Conservation (phyloP, 2,888 invertebrate species). For the Aphelenchoides bicaudatus region DNA sequence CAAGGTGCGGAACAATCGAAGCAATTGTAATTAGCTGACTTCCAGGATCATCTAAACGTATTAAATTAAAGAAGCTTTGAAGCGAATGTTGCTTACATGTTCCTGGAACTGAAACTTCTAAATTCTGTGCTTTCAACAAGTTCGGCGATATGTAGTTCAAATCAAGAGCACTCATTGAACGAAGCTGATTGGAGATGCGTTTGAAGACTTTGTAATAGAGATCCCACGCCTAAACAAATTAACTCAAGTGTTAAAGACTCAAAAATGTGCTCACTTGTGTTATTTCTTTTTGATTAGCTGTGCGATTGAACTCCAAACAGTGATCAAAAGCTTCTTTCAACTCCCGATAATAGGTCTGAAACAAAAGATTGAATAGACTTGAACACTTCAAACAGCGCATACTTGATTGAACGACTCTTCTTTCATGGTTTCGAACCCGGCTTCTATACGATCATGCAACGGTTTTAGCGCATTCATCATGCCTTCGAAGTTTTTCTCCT, state of each 20-base stretch:
- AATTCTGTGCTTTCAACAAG: constrained; percentile 67
- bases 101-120: constrained; percentile 94
- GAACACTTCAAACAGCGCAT: background rate
- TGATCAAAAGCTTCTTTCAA: constrained; percentile 89
- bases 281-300: constrained; percentile 81
- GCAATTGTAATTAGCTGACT: constrained; percentile 70
- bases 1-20: constrained; percentile 54
- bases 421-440: constrained; percentile 89
- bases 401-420: constrained; percentile 89
- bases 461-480: constrained; percentile 95
- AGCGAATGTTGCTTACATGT: too few species aligned
- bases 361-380: background rate
- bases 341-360: constrained; percentile 82
- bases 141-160: constrained; percentile 90
- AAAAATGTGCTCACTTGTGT: too few species aligned
- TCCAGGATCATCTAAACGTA: constrained; percentile 91
- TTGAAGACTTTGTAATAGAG: constrained; percentile 94
- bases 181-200: constrained; percentile 87
- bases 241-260: too few species aligned
- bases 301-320: constrained; percentile 82
- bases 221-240: constrained; percentile 83
- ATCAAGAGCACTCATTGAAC: constrained; percentile 65
- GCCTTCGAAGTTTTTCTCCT: constrained; percentile 87
- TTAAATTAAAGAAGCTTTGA: too few species aligned
- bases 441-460: constrained; percentile 84